Percentiles rank a stretch among this genome's conserved stretches.
Conservation (phyloP, 2,797 vertebrate species). For the Tragopan temminckii region DNA sequence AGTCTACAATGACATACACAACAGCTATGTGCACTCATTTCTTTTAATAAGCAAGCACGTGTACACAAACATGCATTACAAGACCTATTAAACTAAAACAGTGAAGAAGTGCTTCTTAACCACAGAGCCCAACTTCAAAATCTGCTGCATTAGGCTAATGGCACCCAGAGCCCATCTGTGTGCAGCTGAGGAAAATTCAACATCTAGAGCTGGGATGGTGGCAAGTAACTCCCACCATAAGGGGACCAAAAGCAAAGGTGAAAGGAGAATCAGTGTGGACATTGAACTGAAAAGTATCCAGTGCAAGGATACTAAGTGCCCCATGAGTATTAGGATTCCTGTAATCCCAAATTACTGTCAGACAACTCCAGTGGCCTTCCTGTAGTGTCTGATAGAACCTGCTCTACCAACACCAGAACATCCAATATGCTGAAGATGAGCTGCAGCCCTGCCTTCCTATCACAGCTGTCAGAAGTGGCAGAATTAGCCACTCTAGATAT, state of each 20-base stretch:
- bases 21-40: background rate
- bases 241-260: background rate
- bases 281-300: rapidly evolving
- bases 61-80: background rate
- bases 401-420: background rate
- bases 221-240: rapidly evolving
- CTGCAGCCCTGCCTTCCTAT: background rate
- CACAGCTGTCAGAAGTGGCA: background rate
- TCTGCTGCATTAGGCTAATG: rapidly evolving
- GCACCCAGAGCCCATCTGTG: rapidly evolving
- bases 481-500: background rate
- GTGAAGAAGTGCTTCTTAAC: background rate
- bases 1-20: rapidly evolving
- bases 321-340: rapidly evolving
- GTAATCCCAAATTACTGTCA: no score
- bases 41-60: background rate
- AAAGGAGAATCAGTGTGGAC: background rate
- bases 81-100: background rate
- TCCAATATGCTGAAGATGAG: rapidly evolving
- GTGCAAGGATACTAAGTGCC: background rate
- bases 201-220: rapidly evolving
- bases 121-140: background rate
- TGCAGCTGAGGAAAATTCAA: rapidly evolving
- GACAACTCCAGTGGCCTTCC: background rate
- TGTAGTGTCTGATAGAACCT: rapidly evolving